Percentiles rank a stretch among this genome's conserved stretches.
phyloP scores from a whole-genome alignment of 1,140 invertebrate genomes.

The Probaryconus sp. region DNA sequence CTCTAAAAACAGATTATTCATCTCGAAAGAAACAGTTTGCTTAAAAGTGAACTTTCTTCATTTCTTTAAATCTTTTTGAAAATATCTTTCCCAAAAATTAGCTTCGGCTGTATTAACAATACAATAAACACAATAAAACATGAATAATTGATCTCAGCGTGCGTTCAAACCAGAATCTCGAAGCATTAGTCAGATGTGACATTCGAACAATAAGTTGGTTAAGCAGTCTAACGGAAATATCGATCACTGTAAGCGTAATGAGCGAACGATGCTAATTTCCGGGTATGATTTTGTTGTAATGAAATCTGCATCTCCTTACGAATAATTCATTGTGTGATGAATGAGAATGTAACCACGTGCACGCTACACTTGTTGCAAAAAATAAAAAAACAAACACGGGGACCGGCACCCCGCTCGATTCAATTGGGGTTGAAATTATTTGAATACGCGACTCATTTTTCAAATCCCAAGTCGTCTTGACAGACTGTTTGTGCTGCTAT shows the following conservation, averaged over 20 bases:
- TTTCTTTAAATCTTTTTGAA: too few species aligned
- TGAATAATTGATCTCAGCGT: constrained; percentile 52
- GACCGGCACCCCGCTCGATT: constrained; percentile 52
- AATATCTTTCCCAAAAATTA: too few species aligned
- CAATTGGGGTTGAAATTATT: constrained; percentile 76
- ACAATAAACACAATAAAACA: constrained; percentile 35
- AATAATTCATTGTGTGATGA: constrained; percentile 58
- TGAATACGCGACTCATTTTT: constrained; percentile 75
- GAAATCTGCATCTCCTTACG: constrained; percentile 51
- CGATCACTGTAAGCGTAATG: constrained; percentile 54
- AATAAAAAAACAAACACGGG: constrained; percentile 62
- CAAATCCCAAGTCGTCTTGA: constrained; percentile 69
- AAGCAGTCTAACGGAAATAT: constrained; percentile 53
- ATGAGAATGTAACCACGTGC: constrained; percentile 44
- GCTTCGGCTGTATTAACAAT: background rate
- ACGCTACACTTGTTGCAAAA: constrained; percentile 70
- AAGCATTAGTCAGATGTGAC: constrained; percentile 47
- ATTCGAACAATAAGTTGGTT: constrained; percentile 37
- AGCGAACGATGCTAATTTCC: constrained; percentile 65
- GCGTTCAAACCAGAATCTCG: constrained; percentile 27
- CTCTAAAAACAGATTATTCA: too few species aligned
- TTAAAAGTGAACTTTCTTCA: too few species aligned
- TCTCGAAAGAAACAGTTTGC: too few species aligned
- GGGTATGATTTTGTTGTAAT: constrained; percentile 57
- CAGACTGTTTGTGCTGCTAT: constrained; percentile 51